phyloP scores from a whole-genome alignment of 2,888 invertebrate genomes.

The Apotomis turbidana region DNA sequence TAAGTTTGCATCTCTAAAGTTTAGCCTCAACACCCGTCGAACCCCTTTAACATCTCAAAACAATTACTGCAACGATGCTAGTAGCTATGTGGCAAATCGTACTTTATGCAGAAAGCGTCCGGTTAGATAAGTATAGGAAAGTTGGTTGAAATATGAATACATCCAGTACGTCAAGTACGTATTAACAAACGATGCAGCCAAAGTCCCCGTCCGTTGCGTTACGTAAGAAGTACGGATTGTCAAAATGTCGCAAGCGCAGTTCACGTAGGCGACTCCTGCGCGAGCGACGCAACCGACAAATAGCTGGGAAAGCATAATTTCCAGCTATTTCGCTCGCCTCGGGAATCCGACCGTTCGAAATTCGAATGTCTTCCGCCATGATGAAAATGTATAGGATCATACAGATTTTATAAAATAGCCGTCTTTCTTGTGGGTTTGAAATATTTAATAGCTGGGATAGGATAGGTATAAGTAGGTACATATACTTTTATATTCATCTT shows the following conservation, averaged over 20 bases:
- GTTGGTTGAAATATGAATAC: conserved; percentile 40
- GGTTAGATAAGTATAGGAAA: conserved; percentile 38
- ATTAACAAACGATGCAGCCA: conserved; percentile 41
- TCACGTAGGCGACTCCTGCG: conserved; percentile 61
- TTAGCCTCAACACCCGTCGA: too few relatives aligned
- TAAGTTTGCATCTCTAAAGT: too few relatives aligned
- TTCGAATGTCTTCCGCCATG: conserved; percentile 36
- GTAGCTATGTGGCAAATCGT: too few relatives aligned
- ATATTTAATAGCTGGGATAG: too few relatives aligned
- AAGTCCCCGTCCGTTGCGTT: conserved; percentile 52
- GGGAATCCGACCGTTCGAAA: conserved; percentile 55
- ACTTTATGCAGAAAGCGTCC: conserved; percentile 3
- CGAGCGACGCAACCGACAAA: conserved; percentile 58
- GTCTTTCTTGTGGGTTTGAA: too few relatives aligned
- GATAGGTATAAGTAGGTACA: too few relatives aligned
- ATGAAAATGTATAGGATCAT: conserved; percentile 21
- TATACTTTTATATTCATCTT: too few relatives aligned
- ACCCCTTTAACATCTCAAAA: too few relatives aligned
- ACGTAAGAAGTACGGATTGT: conserved; percentile 67
- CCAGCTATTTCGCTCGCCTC: conserved; percentile 55
- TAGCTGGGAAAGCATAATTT: conserved; percentile 62
- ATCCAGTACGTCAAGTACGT: conserved; percentile 28
- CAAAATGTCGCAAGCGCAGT: conserved; percentile 76
- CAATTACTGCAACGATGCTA: too few relatives aligned
- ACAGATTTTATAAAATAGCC: background rate